Evolutionary conservation across 2,888 invertebrate genomes (phyloP), one percentile per base, ranked within the genome.

Genomic region (Oegoconia quadripuncta): DNA sequence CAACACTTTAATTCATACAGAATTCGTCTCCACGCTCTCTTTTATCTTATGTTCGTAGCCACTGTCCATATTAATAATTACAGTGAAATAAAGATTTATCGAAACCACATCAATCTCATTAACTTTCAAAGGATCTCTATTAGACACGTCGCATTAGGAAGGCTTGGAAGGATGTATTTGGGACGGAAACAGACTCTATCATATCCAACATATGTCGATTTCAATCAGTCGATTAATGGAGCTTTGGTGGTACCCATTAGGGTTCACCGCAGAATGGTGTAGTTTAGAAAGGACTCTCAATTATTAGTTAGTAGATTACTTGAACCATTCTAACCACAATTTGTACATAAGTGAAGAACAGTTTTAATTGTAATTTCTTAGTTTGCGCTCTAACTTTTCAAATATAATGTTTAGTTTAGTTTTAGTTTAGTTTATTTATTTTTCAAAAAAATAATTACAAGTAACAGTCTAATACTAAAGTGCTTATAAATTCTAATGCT

Each of bases 121-220:
- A 68, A 63, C 48, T 55, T 53, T 49, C 55, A 59, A 64, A 62
- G 64, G 70, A 55, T 41, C 59, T 59, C 53, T 67, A 72, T 78
- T 78, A 75, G 74, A 61, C 58, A 75, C 75, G 74, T 72, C 70
- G 56, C 58, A 74, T 78, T 75, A 77, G 50, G 36, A 36, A 42
- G 45, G 42, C 34, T 34, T 32, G 33, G 37, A 40, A 46, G 59
- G 53, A 56, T 40, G 55, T 55, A 55, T 59, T 63, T 45, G 61
- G 69, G 61, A 67, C 74, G 78, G 78, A 78, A 76, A 69, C 50
- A 57, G 53, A 48, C 55, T 52, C 52, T 52, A 60, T 61, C 63
- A 55, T 49, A 52, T 29, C 63, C 51, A 64, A 68, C 78, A 77
- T 66, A 76, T 79, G 79, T 64, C 66, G 73, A 63, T 77, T 68